Base-by-base conservation (phyloP, 2,888 invertebrate species). In the Drosophila stalkeri region DNA sequence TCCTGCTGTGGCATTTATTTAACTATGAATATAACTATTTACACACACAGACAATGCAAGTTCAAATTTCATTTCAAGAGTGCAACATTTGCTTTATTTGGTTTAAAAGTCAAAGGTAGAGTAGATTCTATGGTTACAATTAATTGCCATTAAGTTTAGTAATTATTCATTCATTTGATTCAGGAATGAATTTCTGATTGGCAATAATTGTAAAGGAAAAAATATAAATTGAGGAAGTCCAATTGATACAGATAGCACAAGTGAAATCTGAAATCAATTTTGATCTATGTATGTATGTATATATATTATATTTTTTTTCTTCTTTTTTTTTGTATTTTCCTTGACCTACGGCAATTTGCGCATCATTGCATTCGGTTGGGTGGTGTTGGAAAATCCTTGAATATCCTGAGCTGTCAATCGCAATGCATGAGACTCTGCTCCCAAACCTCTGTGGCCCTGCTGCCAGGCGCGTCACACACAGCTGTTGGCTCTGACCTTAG, bases 341-440 rank as follows among this genome's bases (percentile, higher is more conserved):
- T 55, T 64, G 81, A 64, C 80, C 65, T 43, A 55, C n/a, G 37
- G 61, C 54, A 66, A 66, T 46, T 35, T 49, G 54, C 39, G 66
- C 76, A 66, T 76, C 61, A 54, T 39, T 47, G 63, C 56, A 39
- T n/a, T 59, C 20, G n/a, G 27, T 6, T 12, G 46, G 14, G n/a
- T 35, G 23, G 33, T n/a, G 14, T 20, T 39, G 20, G 52, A 33
- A 49, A 76, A 78, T 72, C 54, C 78, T 70, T 60, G 51, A 84
- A 68, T 66, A 74, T 70, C 67, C 82, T 69, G 41, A 72, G 57
- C 75, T 87, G 84, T 72, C 90, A 85, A 75, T 85, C 76, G 84
- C 84, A 71, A 74, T 66, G 72, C 80, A 71, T 82, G 56, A 51
- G 67, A 61, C 62, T 60, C 41, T 63, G 3, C 54, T 14, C 9